phyloP scores from a whole-genome alignment of 2,797 vertebrate species.

The Tarsius wallacei region DNA sequence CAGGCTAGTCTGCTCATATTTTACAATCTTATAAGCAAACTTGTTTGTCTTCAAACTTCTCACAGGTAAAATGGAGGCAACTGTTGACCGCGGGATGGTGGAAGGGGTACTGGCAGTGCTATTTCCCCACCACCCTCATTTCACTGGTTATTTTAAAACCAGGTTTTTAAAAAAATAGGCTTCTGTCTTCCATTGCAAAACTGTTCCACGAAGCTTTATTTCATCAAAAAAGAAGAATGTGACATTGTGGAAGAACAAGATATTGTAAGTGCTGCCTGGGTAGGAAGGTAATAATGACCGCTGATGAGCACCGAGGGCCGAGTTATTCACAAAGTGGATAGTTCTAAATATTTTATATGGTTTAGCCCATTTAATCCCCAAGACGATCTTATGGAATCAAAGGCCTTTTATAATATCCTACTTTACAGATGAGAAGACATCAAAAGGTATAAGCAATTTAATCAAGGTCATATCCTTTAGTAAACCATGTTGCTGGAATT shows the following conservation, averaged over 20 bases:
- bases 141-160: constrained; percentile 4
- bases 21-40: too few species aligned
- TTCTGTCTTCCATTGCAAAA: constrained; percentile 3
- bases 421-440: constrained; percentile 53
- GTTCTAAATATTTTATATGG: neutral
- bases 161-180: neutral
- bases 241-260: neutral
- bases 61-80: neutral
- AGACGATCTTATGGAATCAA: neutral
- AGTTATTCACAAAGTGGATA: neutral
- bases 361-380: neutral
- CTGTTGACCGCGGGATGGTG: neutral
- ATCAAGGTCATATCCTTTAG: neutral
- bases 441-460: constrained; percentile 30
- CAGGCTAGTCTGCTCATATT: too few species aligned
- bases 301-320: neutral
- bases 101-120: neutral
- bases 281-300: neutral
- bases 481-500: neutral
- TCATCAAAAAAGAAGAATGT: neutral
- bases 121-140: constrained; percentile 29
- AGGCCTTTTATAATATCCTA: neutral
- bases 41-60: too few species aligned
- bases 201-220: neutral
- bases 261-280: neutral